Conservation (phyloP, 2,797 vertebrate genomes). For the Myotis myotis region DNA sequence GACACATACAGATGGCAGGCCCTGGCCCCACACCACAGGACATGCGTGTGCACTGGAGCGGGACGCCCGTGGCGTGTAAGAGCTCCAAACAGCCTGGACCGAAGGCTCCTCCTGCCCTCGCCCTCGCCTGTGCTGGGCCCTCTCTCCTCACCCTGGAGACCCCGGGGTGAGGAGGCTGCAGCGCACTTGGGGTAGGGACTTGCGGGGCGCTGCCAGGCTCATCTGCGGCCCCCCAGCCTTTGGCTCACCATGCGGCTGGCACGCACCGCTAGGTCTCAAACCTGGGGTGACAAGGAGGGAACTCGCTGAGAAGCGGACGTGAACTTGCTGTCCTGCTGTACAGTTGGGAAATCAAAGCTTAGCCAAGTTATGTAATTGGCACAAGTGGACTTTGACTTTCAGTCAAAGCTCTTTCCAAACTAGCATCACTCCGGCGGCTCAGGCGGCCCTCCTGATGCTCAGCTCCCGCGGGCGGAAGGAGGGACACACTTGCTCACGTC, state of each 20-base stretch:
- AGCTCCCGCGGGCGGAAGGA: neutral
- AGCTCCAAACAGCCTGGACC: neutral
- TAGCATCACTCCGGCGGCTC: neutral
- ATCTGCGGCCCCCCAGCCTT: neutral
- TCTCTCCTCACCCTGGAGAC: neutral
- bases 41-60: accelerated
- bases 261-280: too few relatives aligned
- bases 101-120: neutral
- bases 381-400: neutral
- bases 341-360: neutral
- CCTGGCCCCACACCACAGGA: neutral
- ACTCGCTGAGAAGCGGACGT: neutral
- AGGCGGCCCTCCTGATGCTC: neutral
- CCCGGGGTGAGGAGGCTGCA: neutral
- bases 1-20: neutral
- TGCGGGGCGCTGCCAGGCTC: neutral
- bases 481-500: neutral
- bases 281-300: neutral
- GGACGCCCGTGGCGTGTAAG: neutral
- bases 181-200: neutral
- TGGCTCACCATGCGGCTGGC: neutral
- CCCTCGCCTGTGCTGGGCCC: neutral
- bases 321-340: neutral
- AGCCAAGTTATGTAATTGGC: neutral
- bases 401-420: neutral